phyloP scores from a whole-genome alignment of 2,797 vertebrate genomes.

The Sitta carolinensis region DNA sequence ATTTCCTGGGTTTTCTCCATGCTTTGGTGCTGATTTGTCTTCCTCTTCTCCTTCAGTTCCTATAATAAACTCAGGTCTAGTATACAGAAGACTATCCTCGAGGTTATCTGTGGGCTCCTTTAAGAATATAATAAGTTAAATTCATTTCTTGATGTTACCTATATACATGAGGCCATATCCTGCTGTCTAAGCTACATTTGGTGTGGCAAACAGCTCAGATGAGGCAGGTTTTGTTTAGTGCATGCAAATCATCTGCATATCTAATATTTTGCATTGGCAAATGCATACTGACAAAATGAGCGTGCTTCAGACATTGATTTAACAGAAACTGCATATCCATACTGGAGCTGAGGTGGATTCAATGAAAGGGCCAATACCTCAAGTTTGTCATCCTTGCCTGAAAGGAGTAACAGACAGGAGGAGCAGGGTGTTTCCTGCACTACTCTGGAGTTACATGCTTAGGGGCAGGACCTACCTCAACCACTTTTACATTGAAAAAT shows the following conservation, averaged over 20 bases:
- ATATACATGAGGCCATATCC: not conserved
- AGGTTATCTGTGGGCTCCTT: conserved; percentile 95
- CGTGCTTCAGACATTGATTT: not conserved
- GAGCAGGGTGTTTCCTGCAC: not conserved
- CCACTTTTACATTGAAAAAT: not conserved
- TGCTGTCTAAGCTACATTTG: not conserved
- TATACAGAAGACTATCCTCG: conserved; percentile 91
- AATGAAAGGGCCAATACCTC: not conserved
- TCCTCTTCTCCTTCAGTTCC: conserved; percentile 84
- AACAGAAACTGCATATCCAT: not conserved
- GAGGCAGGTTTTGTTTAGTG: not conserved
- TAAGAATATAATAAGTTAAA: conserved; percentile 48
- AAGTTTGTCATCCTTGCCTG: not conserved
- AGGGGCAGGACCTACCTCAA: not conserved
- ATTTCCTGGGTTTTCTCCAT: conserved; percentile 85
- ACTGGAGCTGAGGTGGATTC: not conserved
- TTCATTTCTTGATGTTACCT: not conserved
- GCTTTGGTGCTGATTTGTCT: conserved; percentile 77
- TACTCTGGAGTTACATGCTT: not conserved
- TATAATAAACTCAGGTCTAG: conserved; percentile 84
- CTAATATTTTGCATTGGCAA: not conserved
- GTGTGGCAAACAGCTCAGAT: not conserved
- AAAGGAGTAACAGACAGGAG: not conserved
- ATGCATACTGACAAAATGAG: not conserved
- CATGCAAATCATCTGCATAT: not conserved